Evolutionary conservation across 2,888 invertebrate species (phyloP), one percentile per base, ranked within the genome.

Genomic region (Mesorhabditis sp.): DNA sequence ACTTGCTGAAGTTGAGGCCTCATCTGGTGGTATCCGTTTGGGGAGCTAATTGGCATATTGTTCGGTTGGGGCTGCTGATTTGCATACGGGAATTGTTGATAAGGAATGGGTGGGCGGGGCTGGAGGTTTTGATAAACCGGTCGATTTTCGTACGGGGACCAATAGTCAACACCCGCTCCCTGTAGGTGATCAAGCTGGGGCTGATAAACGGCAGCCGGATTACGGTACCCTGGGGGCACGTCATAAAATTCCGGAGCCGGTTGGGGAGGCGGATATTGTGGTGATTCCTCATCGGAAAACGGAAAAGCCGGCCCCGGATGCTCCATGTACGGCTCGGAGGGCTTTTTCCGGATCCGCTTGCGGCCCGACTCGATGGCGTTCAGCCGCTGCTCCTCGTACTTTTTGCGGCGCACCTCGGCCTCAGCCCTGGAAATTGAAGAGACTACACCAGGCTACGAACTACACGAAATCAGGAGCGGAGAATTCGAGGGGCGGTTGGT

Each of bases 311-410:
- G 28, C 58, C 58, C n/a, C 58, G 58, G 58, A n/a, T 13, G n/a
- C 2, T 50, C 58, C n/a, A 10, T 50, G 28, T 28, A 28, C 58
- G 58, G 2, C 58, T 50, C 58, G 58, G 7, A 0, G 10, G 58
- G 58, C 58, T 50, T 50, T n/a, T 50, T 50, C n/a, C 58, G 58
- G 7, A 50, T 50, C 58, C 58, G 58, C n/a, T 50, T 50, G 10
- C 58, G 7, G 7, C 58, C 58, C 58, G 58, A 50, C n/a, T 50
- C 58, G 10, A 50, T 10, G 7, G 58, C 58, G n/a, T 50, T 50
- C 58, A 50, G 7, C 58, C 58, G 58, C n/a, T 50, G 58, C 58
- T 50, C 58, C 58, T 50, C 58, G 58, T 50, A 50, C n/a, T 50
- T 50, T 50, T 50, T 50, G 10, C n/a, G 7, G 10, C 58, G 58